Conservation (phyloP, 2,797 vertebrate genomes). For the Phoeniculus purpureus region DNA sequence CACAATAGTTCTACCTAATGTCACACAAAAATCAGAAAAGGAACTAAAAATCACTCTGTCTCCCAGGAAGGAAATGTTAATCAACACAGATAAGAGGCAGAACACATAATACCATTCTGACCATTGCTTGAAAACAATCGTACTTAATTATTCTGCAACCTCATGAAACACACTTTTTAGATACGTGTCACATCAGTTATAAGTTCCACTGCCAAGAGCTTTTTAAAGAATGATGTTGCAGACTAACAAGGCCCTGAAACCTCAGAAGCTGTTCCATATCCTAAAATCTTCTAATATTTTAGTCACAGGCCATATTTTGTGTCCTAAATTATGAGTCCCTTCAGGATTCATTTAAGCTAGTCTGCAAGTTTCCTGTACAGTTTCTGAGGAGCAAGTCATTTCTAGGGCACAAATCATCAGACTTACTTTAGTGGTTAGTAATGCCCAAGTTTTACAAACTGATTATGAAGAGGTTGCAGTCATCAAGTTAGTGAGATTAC, state of each 20-base stretch:
- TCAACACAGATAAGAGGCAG: background rate
- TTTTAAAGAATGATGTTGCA: background rate
- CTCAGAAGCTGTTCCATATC: background rate
- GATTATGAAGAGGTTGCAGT: background rate
- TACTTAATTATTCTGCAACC: background rate
- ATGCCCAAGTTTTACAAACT: background rate
- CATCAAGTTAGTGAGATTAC: background rate
- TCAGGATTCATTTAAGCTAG: background rate
- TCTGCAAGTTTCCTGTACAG: background rate
- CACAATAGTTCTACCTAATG: background rate
- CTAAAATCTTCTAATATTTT: background rate
- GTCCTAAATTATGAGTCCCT: background rate
- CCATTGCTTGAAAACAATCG: background rate
- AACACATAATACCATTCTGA: background rate
- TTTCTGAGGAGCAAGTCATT: background rate
- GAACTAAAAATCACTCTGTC: background rate
- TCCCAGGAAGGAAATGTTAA: background rate
- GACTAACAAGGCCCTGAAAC: background rate
- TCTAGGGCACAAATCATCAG: background rate
- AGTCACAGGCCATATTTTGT: background rate
- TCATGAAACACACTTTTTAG: background rate
- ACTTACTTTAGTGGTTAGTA: background rate
- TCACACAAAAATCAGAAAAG: background rate
- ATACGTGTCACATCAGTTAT: background rate
- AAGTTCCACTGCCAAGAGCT: background rate